Base-by-base conservation (phyloP, 2,113 vertebrate genomes). In the Neoarius graeffei region DNA sequence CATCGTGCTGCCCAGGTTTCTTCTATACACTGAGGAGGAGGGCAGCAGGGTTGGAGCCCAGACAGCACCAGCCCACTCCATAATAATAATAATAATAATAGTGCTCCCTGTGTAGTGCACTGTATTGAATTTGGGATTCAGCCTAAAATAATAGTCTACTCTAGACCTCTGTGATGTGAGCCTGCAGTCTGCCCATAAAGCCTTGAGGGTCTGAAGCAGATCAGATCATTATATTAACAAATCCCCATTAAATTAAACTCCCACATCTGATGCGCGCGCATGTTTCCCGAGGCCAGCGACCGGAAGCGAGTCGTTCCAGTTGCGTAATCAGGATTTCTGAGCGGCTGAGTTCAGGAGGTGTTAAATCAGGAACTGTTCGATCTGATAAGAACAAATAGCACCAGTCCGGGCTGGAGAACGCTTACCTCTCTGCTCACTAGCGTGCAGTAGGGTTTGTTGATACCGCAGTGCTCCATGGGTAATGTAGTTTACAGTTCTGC, bases 401-500 rank as follows among this genome's bases (percentile, higher is more conserved):
- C 2, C 8, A 5, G 35, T 13, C 23, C n/a, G 5, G 9, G 48
- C 10, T 66, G 59, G 20, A 35, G 5, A 13, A 56, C 42, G 42
- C 89, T 88, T 73, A 91, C 91, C 91, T 84, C 59, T 64, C 64
- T 60, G 20, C 23, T 15, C 62, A 69, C 74, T 59, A 25, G 60
- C 48, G 14, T 79, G 42, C 81, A 42, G 25, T 19, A 42, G 52
- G 62, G 73, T 71, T 88, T 90, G 82, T 88, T 81, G 67, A 80
- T 69, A 13, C 19, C 0, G 14, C 60, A 19, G 81, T 13, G 73
- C 50, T 77, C 8, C 6, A 42, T 88, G 90, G 91, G 81, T 85
- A 67, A 50, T 91, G 91, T 91, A 90, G 86, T 87, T 74, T 88
- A 86, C 90, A 52, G 13, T 35, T 85, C 19, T 1, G 82, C 8